Percentiles rank a stretch among this genome's conserved stretches.
Conservation (phyloP, 2,797 vertebrate species). For the Sebastes nivosus region DNA sequence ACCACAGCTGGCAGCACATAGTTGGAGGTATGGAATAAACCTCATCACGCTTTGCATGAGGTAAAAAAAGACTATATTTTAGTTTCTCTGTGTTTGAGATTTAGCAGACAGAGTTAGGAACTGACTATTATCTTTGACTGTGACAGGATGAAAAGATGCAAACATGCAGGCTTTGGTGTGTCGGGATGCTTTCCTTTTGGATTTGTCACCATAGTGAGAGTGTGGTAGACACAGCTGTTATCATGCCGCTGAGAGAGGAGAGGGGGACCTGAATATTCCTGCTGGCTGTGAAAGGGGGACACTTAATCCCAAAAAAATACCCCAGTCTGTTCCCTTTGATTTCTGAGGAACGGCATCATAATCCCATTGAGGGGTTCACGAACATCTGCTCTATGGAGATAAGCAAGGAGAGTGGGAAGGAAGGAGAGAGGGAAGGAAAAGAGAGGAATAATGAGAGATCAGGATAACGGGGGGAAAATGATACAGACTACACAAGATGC, state of each 20-base stretch:
- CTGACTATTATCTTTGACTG: background rate
- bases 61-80: background rate
- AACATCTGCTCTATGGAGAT: constrained; percentile 69
- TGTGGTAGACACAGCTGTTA: constrained; percentile 25
- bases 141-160: constrained; percentile 1
- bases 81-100: background rate
- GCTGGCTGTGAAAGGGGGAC: constrained; percentile 48
- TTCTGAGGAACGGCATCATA: constrained; percentile 57
- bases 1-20: constrained; percentile 25
- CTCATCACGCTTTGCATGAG: background rate
- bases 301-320: constrained; percentile 63
- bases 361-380: constrained; percentile 64
- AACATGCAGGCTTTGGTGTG: constrained; percentile 8
- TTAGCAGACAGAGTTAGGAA: background rate
- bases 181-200: constrained; percentile 27
- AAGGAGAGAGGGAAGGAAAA: background rate
- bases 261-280: constrained; percentile 56
- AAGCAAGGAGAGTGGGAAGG: constrained; percentile 35
- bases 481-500: background rate
- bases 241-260: constrained; percentile 6
- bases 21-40: background rate
- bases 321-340: constrained; percentile 62
- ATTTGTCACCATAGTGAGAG: constrained; percentile 34
- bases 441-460: constrained; percentile 9
- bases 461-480: background rate